Evolutionary conservation across 2,797 vertebrate species (phyloP), one percentile per base, ranked within the genome.

Genomic region (Limnodromus scolopaceus): DNA sequence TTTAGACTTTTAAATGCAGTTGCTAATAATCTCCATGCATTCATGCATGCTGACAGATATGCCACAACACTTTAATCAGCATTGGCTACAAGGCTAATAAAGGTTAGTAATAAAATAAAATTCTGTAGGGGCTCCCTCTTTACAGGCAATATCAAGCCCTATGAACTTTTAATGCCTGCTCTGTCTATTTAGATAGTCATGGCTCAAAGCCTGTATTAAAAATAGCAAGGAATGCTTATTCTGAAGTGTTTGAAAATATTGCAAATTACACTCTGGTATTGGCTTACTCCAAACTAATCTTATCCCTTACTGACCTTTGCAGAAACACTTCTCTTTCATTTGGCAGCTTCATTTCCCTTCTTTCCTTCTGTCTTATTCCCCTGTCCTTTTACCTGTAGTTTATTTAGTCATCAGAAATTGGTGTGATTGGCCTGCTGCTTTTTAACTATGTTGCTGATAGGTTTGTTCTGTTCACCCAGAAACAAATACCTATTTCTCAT

Each of bases 151-250:
- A 97, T 97, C 94, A 96, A 98, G 95, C 95, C 96, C 97, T 97
- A 80, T 98, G 97, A 98, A 98, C 97, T 97, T 97, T 85, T 98
- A 97, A 98, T 97, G 96, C 95, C 95, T 84, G 51, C 66, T 93
- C 95, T 97, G 96, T 98, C 96, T 97, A 94, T 97, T 98, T 97
- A 98, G 97, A 98, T 97, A 98, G 97, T 96, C 96, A 97, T 94
- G 95, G 91, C 96, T 97, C 96, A 94, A 94, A 97, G 97, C 91
- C 94, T 68, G 39, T 94, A 94, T 98, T 98, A 97, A 96, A 97
- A 96, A 96, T 93, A 97, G 91, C 94, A 95, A 93, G 92, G 91
- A 97, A 98, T 93, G 80, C 94, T 98, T 97, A 95, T 97, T 97
- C 95, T 91, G 98, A 98, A 98, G 96, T 96, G 96, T 94, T 96